Conservation (phyloP, 1,140 invertebrate species). For the Dufourea novaeangliae region DNA sequence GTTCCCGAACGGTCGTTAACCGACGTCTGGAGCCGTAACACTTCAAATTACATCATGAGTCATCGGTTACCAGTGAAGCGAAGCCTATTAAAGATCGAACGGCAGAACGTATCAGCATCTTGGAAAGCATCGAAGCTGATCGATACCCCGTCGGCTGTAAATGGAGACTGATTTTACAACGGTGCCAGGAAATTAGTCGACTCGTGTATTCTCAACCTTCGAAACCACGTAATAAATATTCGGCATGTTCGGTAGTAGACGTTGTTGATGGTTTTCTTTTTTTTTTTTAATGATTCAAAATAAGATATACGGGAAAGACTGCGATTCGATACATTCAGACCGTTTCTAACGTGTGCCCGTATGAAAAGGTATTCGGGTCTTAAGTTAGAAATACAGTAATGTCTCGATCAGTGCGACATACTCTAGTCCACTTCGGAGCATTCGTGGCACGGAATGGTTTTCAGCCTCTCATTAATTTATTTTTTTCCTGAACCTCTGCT, state of each 20-base stretch:
- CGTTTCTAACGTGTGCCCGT: too few relatives aligned
- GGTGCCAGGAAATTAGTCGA: not conserved
- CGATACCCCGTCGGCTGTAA: conserved; percentile 3
- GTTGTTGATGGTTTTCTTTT: too few relatives aligned
- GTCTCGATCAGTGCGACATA: too few relatives aligned
- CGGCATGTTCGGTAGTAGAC: not conserved
- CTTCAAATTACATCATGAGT: conserved; percentile 42
- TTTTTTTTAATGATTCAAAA: too few relatives aligned
- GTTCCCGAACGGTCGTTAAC: conserved; percentile 8
- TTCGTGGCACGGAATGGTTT: too few relatives aligned
- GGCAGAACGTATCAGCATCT: conserved; percentile 20
- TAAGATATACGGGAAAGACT: too few relatives aligned
- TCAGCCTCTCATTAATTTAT: too few relatives aligned
- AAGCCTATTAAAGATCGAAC: conserved; percentile 43
- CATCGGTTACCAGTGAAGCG: conserved; percentile 35
- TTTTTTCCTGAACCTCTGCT: too few relatives aligned
- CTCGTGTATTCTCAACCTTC: not conserved
- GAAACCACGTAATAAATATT: not conserved
- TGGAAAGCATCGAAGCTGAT: conserved; percentile 24
- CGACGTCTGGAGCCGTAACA: conserved; percentile 19
- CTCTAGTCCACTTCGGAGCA: too few relatives aligned
- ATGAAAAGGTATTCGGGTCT: too few relatives aligned
- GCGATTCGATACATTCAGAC: too few relatives aligned
- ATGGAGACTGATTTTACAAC: not conserved
- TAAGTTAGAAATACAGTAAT: too few relatives aligned